Evolutionary conservation across 2,113 vertebrate species (phyloP).

Genomic region (Dipodomys stephensi): DNA sequence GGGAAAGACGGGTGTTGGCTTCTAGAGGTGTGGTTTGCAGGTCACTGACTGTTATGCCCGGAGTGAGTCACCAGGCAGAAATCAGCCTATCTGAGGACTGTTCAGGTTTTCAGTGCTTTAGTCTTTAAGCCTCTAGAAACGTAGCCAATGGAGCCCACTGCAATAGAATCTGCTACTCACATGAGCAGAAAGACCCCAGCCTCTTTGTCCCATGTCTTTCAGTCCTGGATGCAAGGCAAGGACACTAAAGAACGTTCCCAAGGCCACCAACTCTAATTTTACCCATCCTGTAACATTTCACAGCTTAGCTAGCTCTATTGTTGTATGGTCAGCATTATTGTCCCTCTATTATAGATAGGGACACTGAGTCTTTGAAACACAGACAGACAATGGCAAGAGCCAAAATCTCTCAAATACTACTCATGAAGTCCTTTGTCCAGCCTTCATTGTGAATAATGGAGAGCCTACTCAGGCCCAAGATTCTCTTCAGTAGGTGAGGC

Average conservation of each 20-base stretch:
- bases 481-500: neutral
- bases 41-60: neutral
- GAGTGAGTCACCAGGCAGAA: neutral
- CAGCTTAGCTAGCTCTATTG: neutral
- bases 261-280: neutral
- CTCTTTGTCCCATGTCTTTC: neutral
- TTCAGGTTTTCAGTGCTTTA: neutral
- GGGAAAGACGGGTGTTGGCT: neutral
- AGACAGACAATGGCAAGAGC: neutral
- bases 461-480: neutral
- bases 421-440: neutral
- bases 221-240: neutral
- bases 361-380: conserved; percentile 15
- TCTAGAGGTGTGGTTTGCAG: neutral
- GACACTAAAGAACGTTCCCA: neutral
- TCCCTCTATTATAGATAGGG: neutral
- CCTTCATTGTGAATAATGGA: neutral
- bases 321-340: neutral
- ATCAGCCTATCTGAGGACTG: neutral
- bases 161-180: neutral
- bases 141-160: neutral
- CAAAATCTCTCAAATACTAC: neutral
- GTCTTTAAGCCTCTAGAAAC: conserved; percentile 8
- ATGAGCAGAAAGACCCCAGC: neutral
- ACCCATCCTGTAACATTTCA: neutral